Base-by-base conservation (phyloP, 2,888 invertebrate species). In the Hofmannophila pseudospretella region DNA sequence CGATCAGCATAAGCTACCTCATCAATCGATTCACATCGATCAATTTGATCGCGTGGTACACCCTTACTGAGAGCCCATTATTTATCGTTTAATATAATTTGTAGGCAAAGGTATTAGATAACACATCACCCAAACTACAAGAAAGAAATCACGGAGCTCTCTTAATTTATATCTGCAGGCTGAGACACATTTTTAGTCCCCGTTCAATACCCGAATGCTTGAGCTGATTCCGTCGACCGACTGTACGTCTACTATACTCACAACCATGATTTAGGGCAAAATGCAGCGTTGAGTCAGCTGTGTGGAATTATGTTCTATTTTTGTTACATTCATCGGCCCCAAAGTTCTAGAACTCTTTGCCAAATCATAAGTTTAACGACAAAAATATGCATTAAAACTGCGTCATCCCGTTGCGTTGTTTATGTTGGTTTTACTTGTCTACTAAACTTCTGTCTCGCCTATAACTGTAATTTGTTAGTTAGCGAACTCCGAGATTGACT, bases 291-390 rank as follows among this genome's bases (percentile, higher is more conserved):
- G 73, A 76, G 56, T 75, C 69, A 76, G 65, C 58, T 54, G 57
- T 58, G 60, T 68, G 76, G 72, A 78, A 77, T 75, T 73, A 65
- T 66, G 54, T 68, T 76, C 77, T 81, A 82, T 79, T 78, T 75
- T 63, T 59, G 70, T 58, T 67, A 60, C 69, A 60, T 70, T 68
- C 67, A 76, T 68, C 66, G 67, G 66, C 67, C 61, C 58, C 55
- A 57, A 62, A 60, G 22, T 60, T 69, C 68, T 68, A 71, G 67
- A 26, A 67, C 65, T 70, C 65, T 58, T 54, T 82, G 81, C 80
- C 79, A 81, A 80, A 75, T 75, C 74, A 74, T 82, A 73, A 79
- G 60, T 73, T 71, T 67, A 71, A 78, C 65, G 74, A 74, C 71
- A 78, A 75, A 80, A 80, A 75, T 78, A 72, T 75, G 65, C 67